Conservation (phyloP, 2,113 vertebrate species). For the Seriola quinqueradiata region DNA sequence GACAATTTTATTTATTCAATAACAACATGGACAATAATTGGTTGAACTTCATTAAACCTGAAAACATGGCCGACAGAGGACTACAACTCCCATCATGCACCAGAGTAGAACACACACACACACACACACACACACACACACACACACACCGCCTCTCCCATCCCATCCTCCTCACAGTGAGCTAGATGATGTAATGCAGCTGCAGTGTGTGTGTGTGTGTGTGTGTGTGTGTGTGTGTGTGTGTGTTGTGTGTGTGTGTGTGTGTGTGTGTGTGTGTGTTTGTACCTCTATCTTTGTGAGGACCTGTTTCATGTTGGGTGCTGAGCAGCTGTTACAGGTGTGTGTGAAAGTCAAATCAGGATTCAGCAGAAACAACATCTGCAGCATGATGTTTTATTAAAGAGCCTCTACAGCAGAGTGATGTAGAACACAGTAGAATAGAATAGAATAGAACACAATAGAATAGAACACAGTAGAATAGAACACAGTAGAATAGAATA, state of each 20-base stretch:
- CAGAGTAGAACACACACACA: conserved; percentile 37
- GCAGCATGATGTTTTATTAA: not conserved
- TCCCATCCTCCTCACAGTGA: conserved; percentile 6
- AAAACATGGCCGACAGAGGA: not conserved
- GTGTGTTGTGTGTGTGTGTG: conserved; percentile 21
- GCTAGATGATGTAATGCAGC: conserved; percentile 82
- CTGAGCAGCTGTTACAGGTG: not conserved
- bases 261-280: conserved; percentile 15
- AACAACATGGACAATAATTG: not conserved
- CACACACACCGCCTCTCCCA: not conserved
- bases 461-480: not conserved
- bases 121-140: no score
- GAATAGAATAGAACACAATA: not conserved
- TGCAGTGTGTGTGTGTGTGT: conserved; percentile 54
- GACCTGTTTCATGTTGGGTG: not conserved
- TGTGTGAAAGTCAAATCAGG: conserved; percentile 18
- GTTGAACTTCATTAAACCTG: not conserved
- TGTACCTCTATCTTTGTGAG: not conserved
- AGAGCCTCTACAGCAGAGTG: not conserved
- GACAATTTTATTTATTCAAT: no score
- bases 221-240: conserved; percentile 4
- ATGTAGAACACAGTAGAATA: no score
- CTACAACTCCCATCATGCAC: conserved; percentile 70
- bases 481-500: not conserved
- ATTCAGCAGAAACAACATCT: conserved; percentile 53